A percentile compares a stretch with the other conserved stretches of the same genome.
Evolutionary conservation across 2,797 vertebrate genomes (phyloP).

Genomic region (Pseudopleuronectes americanus): DNA sequence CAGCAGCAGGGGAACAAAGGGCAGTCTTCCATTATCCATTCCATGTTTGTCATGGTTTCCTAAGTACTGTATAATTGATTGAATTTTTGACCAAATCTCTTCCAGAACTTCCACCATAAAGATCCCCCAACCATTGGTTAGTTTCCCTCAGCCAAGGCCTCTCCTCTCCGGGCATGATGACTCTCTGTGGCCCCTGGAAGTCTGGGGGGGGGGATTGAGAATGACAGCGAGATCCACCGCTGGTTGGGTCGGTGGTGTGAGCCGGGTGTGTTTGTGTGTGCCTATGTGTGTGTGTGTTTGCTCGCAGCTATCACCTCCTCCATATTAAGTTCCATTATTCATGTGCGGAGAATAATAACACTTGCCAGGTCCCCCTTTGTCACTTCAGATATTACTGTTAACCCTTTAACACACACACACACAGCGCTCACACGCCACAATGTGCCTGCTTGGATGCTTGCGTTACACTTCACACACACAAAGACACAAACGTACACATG

Average conservation of each 20-base stretch:
- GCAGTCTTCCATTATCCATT: constrained; percentile 12
- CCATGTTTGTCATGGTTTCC: constrained; percentile 53
- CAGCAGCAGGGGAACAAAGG: constrained; percentile 15
- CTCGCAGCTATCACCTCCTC: constrained; percentile 69
- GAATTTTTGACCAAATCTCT: constrained; percentile 66
- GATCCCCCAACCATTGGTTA: constrained; percentile 38
- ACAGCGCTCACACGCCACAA: constrained; percentile 11
- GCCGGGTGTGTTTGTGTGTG: constrained; percentile 20
- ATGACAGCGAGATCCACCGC: constrained; percentile 41
- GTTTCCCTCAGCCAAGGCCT: constrained; percentile 48
- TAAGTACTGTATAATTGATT: constrained; percentile 60
- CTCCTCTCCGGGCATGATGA: constrained; percentile 47
- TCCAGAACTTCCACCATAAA: constrained; percentile 60
- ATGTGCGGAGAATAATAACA: constrained; percentile 79
- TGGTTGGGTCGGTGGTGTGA: constrained; percentile 9
- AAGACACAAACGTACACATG: background rate
- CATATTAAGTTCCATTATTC: constrained; percentile 84
- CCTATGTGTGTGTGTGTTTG: constrained; percentile 28
- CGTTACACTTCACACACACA: constrained; percentile 16
- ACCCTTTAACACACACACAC: constrained; percentile 56
- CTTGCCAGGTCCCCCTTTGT: constrained; percentile 65
- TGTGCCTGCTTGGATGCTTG: constrained; percentile 26
- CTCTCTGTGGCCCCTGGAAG: constrained; percentile 53
- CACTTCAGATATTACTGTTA: constrained; percentile 76
- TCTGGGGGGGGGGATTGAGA: constrained; percentile 50